Evolutionary conservation across 2,888 invertebrate genomes (phyloP), one percentile per base, ranked within the genome.

Genomic region (Dynastes hyllus): DNA sequence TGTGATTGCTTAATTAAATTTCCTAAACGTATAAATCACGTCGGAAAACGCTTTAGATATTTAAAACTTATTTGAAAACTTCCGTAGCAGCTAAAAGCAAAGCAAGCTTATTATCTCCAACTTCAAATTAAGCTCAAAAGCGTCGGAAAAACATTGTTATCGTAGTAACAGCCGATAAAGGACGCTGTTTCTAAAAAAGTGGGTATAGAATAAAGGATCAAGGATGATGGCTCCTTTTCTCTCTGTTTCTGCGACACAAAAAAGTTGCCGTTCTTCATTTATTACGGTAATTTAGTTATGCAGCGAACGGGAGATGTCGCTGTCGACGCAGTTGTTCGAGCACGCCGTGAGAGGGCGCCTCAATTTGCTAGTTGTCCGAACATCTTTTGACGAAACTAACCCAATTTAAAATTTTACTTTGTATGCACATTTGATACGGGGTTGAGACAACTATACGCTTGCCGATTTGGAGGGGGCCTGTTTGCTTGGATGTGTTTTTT

Each of bases 381-480:
- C 83, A 83, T 83, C 85, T 85, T 85, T 85, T 83, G 84, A 82
- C 82, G 84, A 84, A 85, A 85, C 84, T 85, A 85, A 85, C 84
- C 85, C 84, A 85, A 84, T 85, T 85, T 85, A 82, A 37, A 84
- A 84, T 84, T 81, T 81, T 82, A 81, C 83, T 84, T 83, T 82
- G 82, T 81, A 79, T 81, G 79, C 80, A 78, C 76, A 71, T 77
- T 80, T 75, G 79, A 50, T 32, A 58, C 53, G 58, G 22, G 55
- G 22, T 45, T 67, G 37, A 37, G 65, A 32, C 66, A 16, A 16
- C 50, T 32, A 55, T n/a, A 13, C 11, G 45, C 45, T 22, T 22
- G 32, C 32, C 32, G 32, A 37, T 37, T 37, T 37, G 32, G 32
- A 37, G 32, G 32, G 32, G 5, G 32, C 32, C 0, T 37, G 45